Conservation (phyloP, 2,113 vertebrate genomes). For the Barbus barbus region DNA sequence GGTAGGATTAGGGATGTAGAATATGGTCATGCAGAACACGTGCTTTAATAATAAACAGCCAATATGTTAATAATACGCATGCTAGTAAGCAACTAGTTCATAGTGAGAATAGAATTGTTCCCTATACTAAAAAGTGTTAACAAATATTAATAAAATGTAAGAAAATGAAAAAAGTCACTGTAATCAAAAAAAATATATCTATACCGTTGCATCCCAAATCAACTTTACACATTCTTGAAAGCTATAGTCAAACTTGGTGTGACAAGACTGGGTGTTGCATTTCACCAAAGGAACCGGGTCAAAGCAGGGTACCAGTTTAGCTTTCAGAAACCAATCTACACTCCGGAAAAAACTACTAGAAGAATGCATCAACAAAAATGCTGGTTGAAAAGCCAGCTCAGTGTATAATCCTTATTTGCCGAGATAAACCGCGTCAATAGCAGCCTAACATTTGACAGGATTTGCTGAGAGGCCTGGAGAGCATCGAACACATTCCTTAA, state of each 20-base stretch:
- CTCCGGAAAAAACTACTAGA: not conserved
- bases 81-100: no score
- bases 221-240: not conserved
- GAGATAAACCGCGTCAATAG: constrained; percentile 78
- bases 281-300: constrained; percentile 8
- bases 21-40: no score
- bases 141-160: no score
- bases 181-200: not conserved
- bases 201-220: not conserved
- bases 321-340: not conserved
- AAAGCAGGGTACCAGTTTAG: not conserved
- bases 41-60: no score
- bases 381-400: constrained; percentile 60
- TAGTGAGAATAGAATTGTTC: no score
- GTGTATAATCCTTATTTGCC: constrained; percentile 74
- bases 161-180: not conserved
- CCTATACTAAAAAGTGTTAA: no score
- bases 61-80: no score
- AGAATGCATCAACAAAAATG: constrained; percentile 58
- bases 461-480: constrained; percentile 72
- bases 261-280: not conserved
- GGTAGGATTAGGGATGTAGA: no score
- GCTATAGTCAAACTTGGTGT: not conserved
- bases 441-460: constrained; percentile 76
- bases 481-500: constrained; percentile 69